A percentile compares a stretch with the other conserved stretches of the same genome.
phyloP scores from a whole-genome alignment of 1,140 invertebrate genomes.

The Penaeus indicus region DNA sequence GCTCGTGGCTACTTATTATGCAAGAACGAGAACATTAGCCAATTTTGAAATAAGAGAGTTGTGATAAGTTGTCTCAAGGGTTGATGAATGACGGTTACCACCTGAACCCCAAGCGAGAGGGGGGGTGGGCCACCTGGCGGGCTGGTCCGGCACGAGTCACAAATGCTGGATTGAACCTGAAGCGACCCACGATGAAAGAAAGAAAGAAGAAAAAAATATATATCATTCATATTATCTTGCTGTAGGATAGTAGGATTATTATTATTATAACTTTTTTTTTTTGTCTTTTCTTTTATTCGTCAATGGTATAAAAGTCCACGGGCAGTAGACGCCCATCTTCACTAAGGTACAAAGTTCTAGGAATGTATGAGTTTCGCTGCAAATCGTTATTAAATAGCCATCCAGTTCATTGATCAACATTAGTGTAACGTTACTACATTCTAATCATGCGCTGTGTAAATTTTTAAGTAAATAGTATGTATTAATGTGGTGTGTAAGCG shows the following conservation, averaged over 20 bases:
- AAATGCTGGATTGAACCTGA: too few relatives aligned
- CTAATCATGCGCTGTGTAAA: conserved; percentile 21
- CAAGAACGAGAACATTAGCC: too few relatives aligned
- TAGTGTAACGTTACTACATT: conserved; percentile 1
- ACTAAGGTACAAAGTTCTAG: conserved; percentile 28
- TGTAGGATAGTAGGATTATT: neutral
- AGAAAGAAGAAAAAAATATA: neutral
- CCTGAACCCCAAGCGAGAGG: too few relatives aligned
- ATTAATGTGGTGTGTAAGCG: neutral
- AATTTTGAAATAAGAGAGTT: too few relatives aligned
- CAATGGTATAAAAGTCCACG: conserved; percentile 32
- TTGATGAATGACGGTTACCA: too few relatives aligned
- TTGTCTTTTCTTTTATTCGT: conserved; percentile 3
- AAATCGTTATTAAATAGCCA: conserved; percentile 8
- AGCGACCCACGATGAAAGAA: too few relatives aligned
- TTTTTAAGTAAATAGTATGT: conserved; percentile 16
- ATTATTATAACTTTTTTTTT: neutral
- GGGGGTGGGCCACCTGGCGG: too few relatives aligned
- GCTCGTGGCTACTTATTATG: too few relatives aligned
- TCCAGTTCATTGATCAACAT: conserved; percentile 33
- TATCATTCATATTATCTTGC: too few relatives aligned
- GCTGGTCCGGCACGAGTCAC: too few relatives aligned
- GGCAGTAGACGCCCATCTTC: neutral
- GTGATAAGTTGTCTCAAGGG: too few relatives aligned
- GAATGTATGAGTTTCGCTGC: conserved; percentile 23